A percentile compares a stretch with the other conserved stretches of the same genome.
Conservation (phyloP, 2,888 invertebrate genomes). For the Clostera curtula region DNA sequence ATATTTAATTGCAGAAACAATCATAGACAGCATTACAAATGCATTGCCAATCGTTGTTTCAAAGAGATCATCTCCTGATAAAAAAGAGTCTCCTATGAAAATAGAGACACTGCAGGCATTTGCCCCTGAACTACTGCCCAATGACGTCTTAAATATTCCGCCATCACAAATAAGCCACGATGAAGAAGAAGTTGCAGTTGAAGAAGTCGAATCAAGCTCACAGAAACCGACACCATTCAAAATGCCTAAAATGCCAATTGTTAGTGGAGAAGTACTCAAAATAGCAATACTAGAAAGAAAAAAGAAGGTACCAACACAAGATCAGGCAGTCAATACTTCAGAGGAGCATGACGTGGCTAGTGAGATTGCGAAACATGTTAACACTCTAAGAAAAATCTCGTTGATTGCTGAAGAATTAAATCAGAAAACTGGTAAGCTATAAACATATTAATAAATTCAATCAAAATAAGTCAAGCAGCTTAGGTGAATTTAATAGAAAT, state of each 20-base stretch:
- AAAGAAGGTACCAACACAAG: slow-evolving; percentile 27
- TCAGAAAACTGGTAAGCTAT: slow-evolving; percentile 55
- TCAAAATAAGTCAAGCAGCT: too few species aligned
- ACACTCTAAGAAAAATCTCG: slow-evolving; percentile 56
- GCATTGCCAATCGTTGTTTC: slow-evolving; percentile 51
- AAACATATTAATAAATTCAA: too few species aligned
- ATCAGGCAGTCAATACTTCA: slow-evolving; percentile 47
- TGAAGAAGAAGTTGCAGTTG: slow-evolving; percentile 13
- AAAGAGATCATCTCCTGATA: slow-evolving; percentile 34
- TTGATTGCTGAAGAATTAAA: slow-evolving; percentile 68
- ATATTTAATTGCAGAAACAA: slow-evolving; percentile 41
- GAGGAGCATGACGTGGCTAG: slow-evolving; percentile 51
- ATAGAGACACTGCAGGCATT: slow-evolving; percentile 44
- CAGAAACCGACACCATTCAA: slow-evolving; percentile 28
- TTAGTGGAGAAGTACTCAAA: slow-evolving; percentile 51
- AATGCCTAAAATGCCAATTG: slow-evolving; percentile 61
- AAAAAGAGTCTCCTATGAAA: slow-evolving; percentile 36
- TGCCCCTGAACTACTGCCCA: slow-evolving; percentile 51
- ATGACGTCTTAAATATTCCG: slow-evolving; percentile 32
- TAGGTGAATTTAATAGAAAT: too few species aligned
- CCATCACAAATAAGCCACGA: slow-evolving; percentile 5
- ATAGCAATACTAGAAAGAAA: slow-evolving; percentile 28
- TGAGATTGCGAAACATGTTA: slow-evolving; percentile 52
- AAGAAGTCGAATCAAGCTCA: slow-evolving; percentile 16
- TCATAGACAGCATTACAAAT: slow-evolving; percentile 54